Conservation (phyloP, 2,888 invertebrate genomes). For the Ischnura elegans region DNA sequence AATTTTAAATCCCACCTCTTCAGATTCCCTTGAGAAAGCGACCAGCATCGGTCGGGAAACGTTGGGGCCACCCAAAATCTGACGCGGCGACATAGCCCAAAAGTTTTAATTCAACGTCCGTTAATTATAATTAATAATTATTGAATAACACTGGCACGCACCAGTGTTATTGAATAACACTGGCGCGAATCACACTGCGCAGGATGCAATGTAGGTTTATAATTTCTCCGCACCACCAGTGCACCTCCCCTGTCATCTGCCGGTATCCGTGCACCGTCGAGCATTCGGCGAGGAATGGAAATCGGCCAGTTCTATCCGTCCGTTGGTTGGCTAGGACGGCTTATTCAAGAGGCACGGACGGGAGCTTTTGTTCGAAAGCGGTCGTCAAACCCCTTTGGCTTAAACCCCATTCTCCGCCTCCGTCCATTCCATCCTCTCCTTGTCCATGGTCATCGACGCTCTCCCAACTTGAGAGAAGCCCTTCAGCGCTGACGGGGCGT, state of each 20-base stretch:
- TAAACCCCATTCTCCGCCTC: neutral
- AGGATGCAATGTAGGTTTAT: neutral
- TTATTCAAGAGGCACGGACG: neutral
- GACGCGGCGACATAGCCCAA: too few relatives aligned
- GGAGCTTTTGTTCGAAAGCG: neutral
- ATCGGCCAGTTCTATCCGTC: neutral
- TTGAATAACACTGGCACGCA: too few relatives aligned
- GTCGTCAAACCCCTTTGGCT: neutral
- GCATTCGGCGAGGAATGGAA: neutral
- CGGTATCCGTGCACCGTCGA: neutral
- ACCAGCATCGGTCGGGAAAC: too few relatives aligned
- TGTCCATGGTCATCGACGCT: neutral
- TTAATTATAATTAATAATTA: too few relatives aligned
- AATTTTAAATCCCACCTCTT: too few relatives aligned
- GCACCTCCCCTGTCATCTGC: neutral
- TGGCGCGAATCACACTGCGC: too few relatives aligned
- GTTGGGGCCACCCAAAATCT: too few relatives aligned
- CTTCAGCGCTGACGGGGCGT: neutral
- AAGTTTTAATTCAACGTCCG: too few relatives aligned
- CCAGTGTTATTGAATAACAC: too few relatives aligned
- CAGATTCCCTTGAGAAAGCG: too few relatives aligned
- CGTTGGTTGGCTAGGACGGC: neutral
- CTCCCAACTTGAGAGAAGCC: neutral
- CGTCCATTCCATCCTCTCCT: neutral
- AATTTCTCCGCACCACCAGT: too few relatives aligned